Base-by-base conservation (phyloP, 2,888 invertebrate genomes). In the Plutella xylostella region DNA sequence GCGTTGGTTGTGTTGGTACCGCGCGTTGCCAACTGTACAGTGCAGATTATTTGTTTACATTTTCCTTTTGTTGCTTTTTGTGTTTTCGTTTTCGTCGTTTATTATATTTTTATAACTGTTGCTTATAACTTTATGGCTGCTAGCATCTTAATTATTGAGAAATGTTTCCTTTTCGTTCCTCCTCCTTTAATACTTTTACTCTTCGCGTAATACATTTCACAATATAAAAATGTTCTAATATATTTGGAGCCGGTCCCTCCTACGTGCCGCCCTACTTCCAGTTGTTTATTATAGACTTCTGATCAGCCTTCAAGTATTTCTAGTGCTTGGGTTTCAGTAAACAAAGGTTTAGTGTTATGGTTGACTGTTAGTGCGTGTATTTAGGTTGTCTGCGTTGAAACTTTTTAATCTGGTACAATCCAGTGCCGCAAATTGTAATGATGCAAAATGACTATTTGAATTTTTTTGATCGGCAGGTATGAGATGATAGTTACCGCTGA, bases 21-120 rank as follows among this genome's bases (percentile, higher is more conserved):
- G 60, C 57, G 49, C 57, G 53, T 25, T 42, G 49, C 53, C 55
- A 55, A 55, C 55, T 61, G 58, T 70, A 63, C 59, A 40, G 52
- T 55, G 41, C 51, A 55, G 62, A 62, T 63, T 63, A 60, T 72
- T 65, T 72, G 70, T 72, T 72, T 71, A 71, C 66, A 61, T 41
- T n/a, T 42, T 17, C 34, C 21, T 20, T 37, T 7, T 7, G 37
- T 9, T 37, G 12, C n/a, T 20, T 33, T 14, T 11, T 15, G n/a
- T 33, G 14, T 7, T 31, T 7, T n/a, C 15, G 15, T n/a, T n/a
- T 4, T 4, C 28, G 3, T 12, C 28, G n/a, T 28, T n/a, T 12
- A 12, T 28, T 2, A 28, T 4, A 28, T 6, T 28, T 28, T 4
- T 6, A 12, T 28, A 9, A 28, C 7, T 2, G n/a, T 28, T 28